Conservation (phyloP, 2,888 invertebrate species). For the Trichopria drosophilae region DNA sequence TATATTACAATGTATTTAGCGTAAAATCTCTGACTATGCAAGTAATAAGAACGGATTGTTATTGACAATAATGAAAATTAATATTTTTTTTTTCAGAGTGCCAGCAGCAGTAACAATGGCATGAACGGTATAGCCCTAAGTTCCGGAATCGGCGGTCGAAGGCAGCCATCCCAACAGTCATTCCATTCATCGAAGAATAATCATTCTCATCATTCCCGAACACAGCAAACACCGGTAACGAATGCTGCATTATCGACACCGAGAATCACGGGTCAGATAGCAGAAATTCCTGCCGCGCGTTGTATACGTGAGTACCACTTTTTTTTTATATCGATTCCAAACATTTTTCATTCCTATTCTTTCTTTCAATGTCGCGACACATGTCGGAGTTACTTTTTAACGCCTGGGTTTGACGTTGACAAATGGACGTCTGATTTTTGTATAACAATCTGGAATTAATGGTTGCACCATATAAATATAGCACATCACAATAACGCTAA, state of each 20-base stretch:
- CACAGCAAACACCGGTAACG: conserved; percentile 43
- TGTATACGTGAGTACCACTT: conserved; percentile 54
- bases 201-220: conserved; percentile 48
- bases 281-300: conserved; percentile 43
- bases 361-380: background rate
- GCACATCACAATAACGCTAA: too few relatives aligned
- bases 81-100: conserved; percentile 42
- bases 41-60: too few relatives aligned
- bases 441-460: too few relatives aligned
- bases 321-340: too few relatives aligned
- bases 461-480: too few relatives aligned
- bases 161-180: conserved; percentile 55
- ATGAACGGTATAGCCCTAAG: conserved; percentile 44
- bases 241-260: conserved; percentile 37
- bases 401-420: too few relatives aligned
- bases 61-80: conserved; percentile 13
- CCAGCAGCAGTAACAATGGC: conserved; percentile 49
- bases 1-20: too few relatives aligned
- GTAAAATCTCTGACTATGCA: too few relatives aligned
- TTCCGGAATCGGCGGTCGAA: conserved; percentile 44
- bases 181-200: conserved; percentile 54
- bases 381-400: too few relatives aligned
- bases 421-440: too few relatives aligned
- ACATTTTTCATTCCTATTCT: conserved; percentile 1
- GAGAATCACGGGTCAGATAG: conserved; percentile 43